Evolutionary conservation across 2,113 vertebrate species (phyloP).

Genomic region (Barbus barbus): DNA sequence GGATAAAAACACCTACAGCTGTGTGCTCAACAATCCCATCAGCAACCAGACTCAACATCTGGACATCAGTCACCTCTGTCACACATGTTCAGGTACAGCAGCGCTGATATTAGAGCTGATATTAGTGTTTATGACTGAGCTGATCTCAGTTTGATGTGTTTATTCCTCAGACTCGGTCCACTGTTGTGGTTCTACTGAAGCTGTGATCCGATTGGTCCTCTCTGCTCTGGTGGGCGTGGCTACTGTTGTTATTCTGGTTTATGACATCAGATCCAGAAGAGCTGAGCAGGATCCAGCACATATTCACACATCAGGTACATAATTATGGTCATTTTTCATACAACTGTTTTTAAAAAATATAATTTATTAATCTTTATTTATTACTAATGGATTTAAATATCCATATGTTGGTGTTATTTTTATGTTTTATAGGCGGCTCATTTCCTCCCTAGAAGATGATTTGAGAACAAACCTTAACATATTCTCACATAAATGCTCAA

Average conservation of each 20-base stretch:
- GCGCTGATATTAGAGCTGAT: too few relatives aligned
- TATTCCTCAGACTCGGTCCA: too few relatives aligned
- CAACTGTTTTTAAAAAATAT: too few relatives aligned
- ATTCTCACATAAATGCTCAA: not conserved
- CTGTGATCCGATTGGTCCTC: too few relatives aligned
- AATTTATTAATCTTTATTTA: not conserved
- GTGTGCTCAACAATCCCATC: too few relatives aligned
- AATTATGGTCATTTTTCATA: not conserved
- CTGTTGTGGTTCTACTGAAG: too few relatives aligned
- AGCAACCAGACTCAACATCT: too few relatives aligned
- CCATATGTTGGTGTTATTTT: not conserved
- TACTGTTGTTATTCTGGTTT: not conserved
- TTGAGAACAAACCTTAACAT: not conserved
- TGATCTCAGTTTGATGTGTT: too few relatives aligned
- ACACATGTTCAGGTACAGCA: too few relatives aligned
- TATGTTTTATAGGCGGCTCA: not conserved
- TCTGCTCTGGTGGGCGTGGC: not conserved
- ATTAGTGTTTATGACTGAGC: not conserved
- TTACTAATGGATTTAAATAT: not conserved
- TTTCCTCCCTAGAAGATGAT: not conserved
- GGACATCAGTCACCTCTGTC: too few relatives aligned
- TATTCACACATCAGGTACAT: not conserved
- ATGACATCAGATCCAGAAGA: not conserved
- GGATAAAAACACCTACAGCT: too few relatives aligned
- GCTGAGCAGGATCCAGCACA: not conserved